A percentile compares a stretch with the other conserved stretches of the same genome.
Conservation (phyloP, 2,113 vertebrate species). For the Canis aureus region DNA sequence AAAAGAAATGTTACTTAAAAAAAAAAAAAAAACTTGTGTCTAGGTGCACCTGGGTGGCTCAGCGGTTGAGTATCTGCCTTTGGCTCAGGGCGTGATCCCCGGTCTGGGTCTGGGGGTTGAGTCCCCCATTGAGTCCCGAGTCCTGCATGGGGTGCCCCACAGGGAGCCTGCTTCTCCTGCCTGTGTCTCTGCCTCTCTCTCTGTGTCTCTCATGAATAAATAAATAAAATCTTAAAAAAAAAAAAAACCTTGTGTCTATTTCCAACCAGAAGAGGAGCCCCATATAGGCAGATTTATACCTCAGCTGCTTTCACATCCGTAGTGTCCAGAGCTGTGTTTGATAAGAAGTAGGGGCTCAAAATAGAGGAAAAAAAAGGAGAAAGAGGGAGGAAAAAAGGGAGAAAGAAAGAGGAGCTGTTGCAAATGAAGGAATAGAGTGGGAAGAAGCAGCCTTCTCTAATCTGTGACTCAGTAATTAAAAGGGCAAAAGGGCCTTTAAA, state of each 20-base stretch:
- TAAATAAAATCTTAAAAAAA: no score
- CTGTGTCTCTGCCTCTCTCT: no score
- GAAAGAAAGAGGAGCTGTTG: no score
- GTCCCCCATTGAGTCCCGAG: no score
- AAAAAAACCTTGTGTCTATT: background rate
- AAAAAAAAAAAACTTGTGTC: constrained; percentile 27
- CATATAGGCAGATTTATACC: background rate
- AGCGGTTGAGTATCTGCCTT: no score
- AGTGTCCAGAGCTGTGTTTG: background rate
- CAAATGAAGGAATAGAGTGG: background rate
- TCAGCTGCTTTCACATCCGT: background rate
- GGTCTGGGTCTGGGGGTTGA: no score
- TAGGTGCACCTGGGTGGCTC: background rate
- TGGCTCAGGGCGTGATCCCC: no score
- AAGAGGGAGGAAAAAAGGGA: fast-evolving
- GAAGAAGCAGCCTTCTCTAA: background rate
- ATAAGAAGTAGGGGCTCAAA: background rate
- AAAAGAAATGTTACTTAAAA: background rate
- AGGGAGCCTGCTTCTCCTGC: no score
- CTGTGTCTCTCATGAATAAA: no score
- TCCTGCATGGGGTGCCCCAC: no score
- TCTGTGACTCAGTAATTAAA: constrained; percentile 42
- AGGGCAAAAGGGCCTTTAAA: constrained; percentile 11
- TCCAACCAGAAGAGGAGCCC: background rate
- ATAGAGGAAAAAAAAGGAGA: background rate